These are phyloP conservation scores for Microctonus aethiopoides DNA, from an alignment of 2,888 invertebrate species.

Conservation along the genomic window DNA sequence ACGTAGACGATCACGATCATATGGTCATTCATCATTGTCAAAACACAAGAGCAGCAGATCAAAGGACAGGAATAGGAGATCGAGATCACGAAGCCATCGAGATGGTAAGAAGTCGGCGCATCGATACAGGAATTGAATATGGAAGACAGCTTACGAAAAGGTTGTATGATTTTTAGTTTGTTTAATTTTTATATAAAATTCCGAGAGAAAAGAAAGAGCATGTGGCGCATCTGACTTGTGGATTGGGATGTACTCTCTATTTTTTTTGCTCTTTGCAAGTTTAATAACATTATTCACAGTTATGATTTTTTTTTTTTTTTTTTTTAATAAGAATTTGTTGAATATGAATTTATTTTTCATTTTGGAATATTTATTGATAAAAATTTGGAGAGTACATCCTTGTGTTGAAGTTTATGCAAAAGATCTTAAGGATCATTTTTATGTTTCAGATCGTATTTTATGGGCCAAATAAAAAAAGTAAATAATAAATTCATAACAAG, in stretches of 20 bases:
- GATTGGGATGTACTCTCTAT: conserved; percentile 23
- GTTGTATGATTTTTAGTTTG: conserved; percentile 46
- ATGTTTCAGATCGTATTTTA: conserved; percentile 24
- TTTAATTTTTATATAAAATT: conserved; percentile 12
- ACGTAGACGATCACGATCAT: conserved; percentile 44
- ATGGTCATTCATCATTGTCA: conserved; percentile 28
- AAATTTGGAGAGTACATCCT: conserved; percentile 16
- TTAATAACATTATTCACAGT: background rate
- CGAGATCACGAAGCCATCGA: conserved; percentile 57
- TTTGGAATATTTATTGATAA: background rate
- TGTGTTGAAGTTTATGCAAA: background rate
- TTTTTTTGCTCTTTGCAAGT: background rate
- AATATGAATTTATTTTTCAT: background rate
- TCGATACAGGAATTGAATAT: conserved; percentile 63
- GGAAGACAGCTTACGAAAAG: conserved; percentile 41
- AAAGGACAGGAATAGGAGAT: conserved; percentile 50
- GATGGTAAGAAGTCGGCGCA: conserved; percentile 65
- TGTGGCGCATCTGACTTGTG: background rate
- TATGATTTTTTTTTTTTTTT: background rate
- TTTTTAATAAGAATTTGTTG: background rate
- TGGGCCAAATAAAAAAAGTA: conserved; percentile 2
- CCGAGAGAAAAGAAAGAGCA: conserved; percentile 6
- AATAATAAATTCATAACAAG: background rate
- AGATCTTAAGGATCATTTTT: conserved; percentile 21
- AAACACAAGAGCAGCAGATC: conserved; percentile 41